Evolutionary conservation across 2,888 invertebrate species (phyloP).

Genomic region (Helicoverpa assulta): DNA sequence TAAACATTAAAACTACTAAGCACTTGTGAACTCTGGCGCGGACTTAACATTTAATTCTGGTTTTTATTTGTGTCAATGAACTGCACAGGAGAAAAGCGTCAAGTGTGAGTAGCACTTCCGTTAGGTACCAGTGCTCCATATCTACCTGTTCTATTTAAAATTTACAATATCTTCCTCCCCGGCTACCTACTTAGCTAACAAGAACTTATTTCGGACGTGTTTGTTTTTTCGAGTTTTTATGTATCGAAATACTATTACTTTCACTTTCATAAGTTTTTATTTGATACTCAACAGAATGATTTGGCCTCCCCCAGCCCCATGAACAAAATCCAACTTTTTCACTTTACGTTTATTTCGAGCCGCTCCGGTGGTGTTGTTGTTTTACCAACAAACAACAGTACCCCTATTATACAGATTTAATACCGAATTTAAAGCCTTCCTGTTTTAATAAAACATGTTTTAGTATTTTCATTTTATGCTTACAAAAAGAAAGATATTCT

Average conservation of each 20-base stretch:
- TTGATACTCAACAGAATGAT: constrained; percentile 43
- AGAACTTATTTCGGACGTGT: constrained; percentile 10
- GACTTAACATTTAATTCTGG: constrained; percentile 30
- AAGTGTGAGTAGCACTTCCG: constrained; percentile 28
- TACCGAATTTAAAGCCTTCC: constrained; percentile 15
- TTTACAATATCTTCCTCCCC: constrained; percentile 4
- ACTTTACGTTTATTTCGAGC: constrained; percentile 43
- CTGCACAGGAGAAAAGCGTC: constrained; percentile 29
- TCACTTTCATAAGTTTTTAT: constrained; percentile 50
- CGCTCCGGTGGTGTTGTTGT: constrained; percentile 37
- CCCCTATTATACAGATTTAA: constrained; percentile 31
- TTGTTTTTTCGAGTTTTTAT: constrained; percentile 28
- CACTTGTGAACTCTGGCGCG: constrained; percentile 29
- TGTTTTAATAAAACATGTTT: constrained; percentile 35
- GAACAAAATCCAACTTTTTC: constrained; percentile 46
- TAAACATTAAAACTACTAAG: constrained; percentile 42
- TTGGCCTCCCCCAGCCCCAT: constrained; percentile 22
- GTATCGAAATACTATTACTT: constrained; percentile 51
- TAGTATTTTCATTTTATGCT: not conserved
- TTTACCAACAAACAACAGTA: constrained; percentile 15
- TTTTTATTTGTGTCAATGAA: constrained; percentile 52
- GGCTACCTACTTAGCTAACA: constrained; percentile 14
- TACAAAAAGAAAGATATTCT: not conserved
- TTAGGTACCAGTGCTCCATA: constrained; percentile 16
- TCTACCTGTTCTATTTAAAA: constrained; percentile 31